Percentiles rank a stretch among this genome's conserved stretches.
Conservation (phyloP, 1,140 invertebrate species). For the Meloidogyne hapla region DNA sequence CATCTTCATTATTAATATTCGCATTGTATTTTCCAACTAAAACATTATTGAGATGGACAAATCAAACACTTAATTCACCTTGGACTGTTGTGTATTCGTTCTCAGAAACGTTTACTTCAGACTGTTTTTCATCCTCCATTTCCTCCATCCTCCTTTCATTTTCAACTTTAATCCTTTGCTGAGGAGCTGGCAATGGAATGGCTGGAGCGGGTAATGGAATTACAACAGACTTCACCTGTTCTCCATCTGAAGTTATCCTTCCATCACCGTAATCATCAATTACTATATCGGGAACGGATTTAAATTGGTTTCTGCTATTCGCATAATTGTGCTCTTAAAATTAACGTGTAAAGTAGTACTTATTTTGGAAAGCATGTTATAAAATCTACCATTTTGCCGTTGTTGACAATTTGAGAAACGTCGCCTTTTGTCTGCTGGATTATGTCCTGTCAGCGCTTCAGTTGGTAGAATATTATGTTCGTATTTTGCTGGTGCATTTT, state of each 20-base stretch:
- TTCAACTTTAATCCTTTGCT: background rate
- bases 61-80: no score
- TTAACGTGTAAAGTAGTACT: background rate
- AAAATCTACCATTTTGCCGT: background rate
- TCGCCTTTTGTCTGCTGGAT: background rate
- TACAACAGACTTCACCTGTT: background rate
- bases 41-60: no score
- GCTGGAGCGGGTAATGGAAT: conserved; percentile 25
- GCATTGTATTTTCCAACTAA: background rate
- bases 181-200: conserved; percentile 20
- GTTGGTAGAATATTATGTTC: background rate
- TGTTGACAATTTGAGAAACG: background rate
- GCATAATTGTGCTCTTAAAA: conserved; percentile 1
- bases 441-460: background rate
- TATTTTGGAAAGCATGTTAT: background rate
- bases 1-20: background rate
- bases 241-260: background rate
- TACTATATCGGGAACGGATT: conserved; percentile 1
- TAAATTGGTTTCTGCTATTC: background rate
- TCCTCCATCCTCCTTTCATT: background rate
- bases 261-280: conserved; percentile 20
- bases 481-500: background rate
- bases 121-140: background rate
- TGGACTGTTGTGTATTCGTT: background rate
- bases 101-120: background rate